These are phyloP conservation scores for Drosophila fulvimacula DNA, from an alignment of 2,888 invertebrate species.

Conservation along the genomic window DNA sequence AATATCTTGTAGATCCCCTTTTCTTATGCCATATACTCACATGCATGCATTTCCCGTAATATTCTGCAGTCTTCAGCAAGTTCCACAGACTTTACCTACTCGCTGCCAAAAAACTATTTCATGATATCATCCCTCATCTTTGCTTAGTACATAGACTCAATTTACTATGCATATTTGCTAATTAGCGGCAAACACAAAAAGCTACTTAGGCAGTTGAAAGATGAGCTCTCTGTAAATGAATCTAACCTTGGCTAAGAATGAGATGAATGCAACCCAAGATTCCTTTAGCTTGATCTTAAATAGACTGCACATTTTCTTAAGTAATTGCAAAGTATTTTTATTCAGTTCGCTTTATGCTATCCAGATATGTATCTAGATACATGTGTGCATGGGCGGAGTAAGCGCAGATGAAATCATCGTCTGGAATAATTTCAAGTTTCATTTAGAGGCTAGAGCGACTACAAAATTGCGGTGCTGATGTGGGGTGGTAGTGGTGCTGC, in stretches of 20 bases:
- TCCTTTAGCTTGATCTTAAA: conserved; percentile 27
- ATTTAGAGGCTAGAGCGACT: conserved; percentile 31
- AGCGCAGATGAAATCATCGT: conserved; percentile 76
- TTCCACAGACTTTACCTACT: conserved; percentile 2
- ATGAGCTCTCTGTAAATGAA: conserved; percentile 55
- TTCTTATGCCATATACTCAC: no score
- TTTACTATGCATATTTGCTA: conserved; percentile 65
- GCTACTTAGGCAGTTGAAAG: conserved; percentile 31
- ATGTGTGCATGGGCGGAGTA: conserved; percentile 57
- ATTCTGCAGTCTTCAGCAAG: neutral
- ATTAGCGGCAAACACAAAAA: conserved; percentile 55
- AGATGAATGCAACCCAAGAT: conserved; percentile 39
- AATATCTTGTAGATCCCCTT: conserved; percentile 37
- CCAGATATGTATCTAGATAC: conserved; percentile 42
- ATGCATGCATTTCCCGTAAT: conserved; percentile 29
- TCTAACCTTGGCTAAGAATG: conserved; percentile 61
- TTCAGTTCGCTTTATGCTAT: conserved; percentile 26
- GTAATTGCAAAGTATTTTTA: conserved; percentile 41
- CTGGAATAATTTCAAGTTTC: conserved; percentile 74
- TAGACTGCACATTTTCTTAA: conserved; percentile 19
- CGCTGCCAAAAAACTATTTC: conserved; percentile 14
- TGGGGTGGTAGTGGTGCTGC: conserved; percentile 6
- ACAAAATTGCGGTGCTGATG: conserved; percentile 5
- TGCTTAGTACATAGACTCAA: conserved; percentile 50
- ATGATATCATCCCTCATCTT: conserved; percentile 65